Evolutionary conservation across 2,888 invertebrate species (phyloP), one percentile per base, ranked within the genome.

Genomic region (Eupelmus urozonus): DNA sequence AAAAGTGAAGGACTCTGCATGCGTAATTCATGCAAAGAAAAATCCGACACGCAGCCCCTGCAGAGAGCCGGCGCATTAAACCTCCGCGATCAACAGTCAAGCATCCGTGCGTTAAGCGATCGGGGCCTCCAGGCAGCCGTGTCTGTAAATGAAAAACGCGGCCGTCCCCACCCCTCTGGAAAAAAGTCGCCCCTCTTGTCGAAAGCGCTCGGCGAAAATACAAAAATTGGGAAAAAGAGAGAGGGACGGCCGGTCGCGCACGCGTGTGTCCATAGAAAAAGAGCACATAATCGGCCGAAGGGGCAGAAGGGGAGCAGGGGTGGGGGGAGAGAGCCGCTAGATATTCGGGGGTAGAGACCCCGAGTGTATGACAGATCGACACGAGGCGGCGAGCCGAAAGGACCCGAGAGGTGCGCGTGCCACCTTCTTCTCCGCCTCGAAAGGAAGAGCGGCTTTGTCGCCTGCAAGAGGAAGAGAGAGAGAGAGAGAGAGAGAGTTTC

Each of bases 351-450:
- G 84, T 78, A 83, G 84, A 82, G 83, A 83, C 78, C 80, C 81
- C 82, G 82, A 79, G 82, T 79, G 78, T 79, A 81, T 85, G 85
- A 86, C 87, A 86, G 86, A 85, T 82, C 83, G 81, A 80, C 80
- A 81, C 81, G 81, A 82, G 82, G 78, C 82, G 59, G 53, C 79
- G 81, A 78, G 60, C 78, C 62, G 82, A 13, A 7, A 13, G n/a
- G 9, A 49, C 2, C n/a, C n/a, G n/a, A n/a, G 62, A 55, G n/a
- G 42, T 25, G 60, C n/a, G n/a, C n/a, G 29, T 29, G 69, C 42
- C 25, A 23, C 40, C 42, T n/a, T n/a, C n/a, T n/a, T n/a, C n/a
- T n/a, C n/a, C n/a, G n/a, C n/a, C n/a, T n/a, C n/a, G n/a, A n/a
- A n/a, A n/a, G n/a, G n/a, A n/a, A n/a, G n/a, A n/a, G n/a, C n/a